Conservation (phyloP, 2,797 vertebrate species). For the Rhinichthys osculus region DNA sequence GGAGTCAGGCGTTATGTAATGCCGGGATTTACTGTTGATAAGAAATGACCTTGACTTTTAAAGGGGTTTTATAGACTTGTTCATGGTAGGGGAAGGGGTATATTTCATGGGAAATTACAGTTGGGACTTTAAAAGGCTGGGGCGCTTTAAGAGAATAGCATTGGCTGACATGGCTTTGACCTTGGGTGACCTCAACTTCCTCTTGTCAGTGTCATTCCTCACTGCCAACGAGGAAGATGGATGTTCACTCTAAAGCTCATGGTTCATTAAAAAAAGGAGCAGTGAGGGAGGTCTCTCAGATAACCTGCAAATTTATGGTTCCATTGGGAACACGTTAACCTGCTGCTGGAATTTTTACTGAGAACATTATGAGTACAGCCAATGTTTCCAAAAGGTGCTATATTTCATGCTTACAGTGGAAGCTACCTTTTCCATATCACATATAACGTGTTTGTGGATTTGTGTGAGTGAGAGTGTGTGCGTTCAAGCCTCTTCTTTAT, state of each 20-base stretch:
- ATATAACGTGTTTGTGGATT: slow-evolving; percentile 1
- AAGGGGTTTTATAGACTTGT: slow-evolving; percentile 42
- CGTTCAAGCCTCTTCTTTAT: slow-evolving; percentile 27
- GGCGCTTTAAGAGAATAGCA: slow-evolving; percentile 37
- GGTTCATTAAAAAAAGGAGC: slow-evolving; percentile 51
- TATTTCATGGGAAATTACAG: slow-evolving; percentile 47
- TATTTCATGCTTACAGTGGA: slow-evolving; percentile 33
- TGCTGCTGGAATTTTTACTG: slow-evolving; percentile 35
- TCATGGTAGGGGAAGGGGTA: neutral
- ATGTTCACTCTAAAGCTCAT: slow-evolving; percentile 40
- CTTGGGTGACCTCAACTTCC: slow-evolving; percentile 34
- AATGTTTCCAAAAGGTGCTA: slow-evolving; percentile 21
- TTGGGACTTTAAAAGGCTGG: slow-evolving; percentile 27
- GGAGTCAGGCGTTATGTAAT: slow-evolving; percentile 22
- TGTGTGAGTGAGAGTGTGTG: slow-evolving; percentile 13
- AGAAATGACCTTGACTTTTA: slow-evolving; percentile 46
- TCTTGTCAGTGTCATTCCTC: slow-evolving; percentile 46
- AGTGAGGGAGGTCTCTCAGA: slow-evolving; percentile 35
- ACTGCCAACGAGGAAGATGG: slow-evolving; percentile 38
- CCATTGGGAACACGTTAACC: slow-evolving; percentile 17
- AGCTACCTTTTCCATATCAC: slow-evolving; percentile 18
- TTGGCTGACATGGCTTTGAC: slow-evolving; percentile 44
- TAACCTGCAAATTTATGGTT: slow-evolving; percentile 45
- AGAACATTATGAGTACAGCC: slow-evolving; percentile 39
- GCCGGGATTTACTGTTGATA: slow-evolving; percentile 40